phyloP scores from a whole-genome alignment of 2,113 vertebrate genomes.

The Dromas ardeola region DNA sequence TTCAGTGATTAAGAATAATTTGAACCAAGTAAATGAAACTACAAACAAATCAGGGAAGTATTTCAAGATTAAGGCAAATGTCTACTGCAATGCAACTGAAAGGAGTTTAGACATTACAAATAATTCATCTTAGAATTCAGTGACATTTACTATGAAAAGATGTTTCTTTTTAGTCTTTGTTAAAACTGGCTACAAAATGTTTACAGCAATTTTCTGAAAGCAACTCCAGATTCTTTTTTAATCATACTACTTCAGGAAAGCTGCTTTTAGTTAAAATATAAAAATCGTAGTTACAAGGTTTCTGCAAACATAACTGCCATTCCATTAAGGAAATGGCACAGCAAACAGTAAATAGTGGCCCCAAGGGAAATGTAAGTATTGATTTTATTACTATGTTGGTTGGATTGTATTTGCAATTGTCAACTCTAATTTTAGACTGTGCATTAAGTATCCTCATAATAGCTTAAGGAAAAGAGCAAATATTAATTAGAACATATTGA shows the following conservation, averaged over 20 bases:
- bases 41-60: conserved; percentile 15
- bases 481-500: conserved; percentile 80
- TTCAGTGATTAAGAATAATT: conserved; percentile 30
- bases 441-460: conserved; percentile 82
- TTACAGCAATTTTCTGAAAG: conserved; percentile 63
- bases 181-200: conserved; percentile 46
- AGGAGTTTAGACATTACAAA: conserved; percentile 7
- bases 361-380: conserved; percentile 86
- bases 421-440: conserved; percentile 83
- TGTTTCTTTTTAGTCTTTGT: conserved; percentile 1
- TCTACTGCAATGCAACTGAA: conserved; percentile 1
- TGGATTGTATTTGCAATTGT: conserved; percentile 86
- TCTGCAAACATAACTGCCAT: conserved; percentile 84
- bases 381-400: conserved; percentile 86
- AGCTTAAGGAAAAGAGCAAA: conserved; percentile 75
- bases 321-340: conserved; percentile 86
- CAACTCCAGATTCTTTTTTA: conserved; percentile 63
- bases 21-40: neutral
- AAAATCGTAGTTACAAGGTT: conserved; percentile 82
- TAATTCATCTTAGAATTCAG: neutral
- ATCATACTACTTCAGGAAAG: conserved; percentile 77
- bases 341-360: conserved; percentile 85
- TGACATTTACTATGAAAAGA: neutral
- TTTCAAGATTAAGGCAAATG: conserved; percentile 51
- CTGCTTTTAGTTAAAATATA: conserved; percentile 86